Base-by-base conservation (phyloP, 2,888 invertebrate genomes). In the Vandiemenella viatica region DNA sequence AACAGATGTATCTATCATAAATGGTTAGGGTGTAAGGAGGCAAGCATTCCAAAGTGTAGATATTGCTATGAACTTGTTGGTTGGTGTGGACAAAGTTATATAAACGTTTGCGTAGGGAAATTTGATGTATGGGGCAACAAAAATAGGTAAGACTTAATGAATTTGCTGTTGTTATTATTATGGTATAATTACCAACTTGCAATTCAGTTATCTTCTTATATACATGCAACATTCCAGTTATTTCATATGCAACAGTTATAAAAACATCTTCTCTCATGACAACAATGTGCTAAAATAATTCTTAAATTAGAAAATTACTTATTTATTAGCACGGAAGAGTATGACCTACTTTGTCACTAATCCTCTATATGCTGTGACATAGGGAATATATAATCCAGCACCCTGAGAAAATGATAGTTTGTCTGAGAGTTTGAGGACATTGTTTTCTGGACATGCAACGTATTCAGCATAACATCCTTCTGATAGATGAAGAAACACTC, bases 281-380 rank as follows among this genome's bases (percentile, higher is more conserved):
- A 23, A 23, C 10, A 23, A 23, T 23, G 10, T 6, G 26, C n/a
- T n/a, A n/a, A n/a, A 23, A 23, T 23, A 23, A 8, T 23, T 8
- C 26, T 23, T 23, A 8, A 10, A 10, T 10, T 8, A 23, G 10
- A 10, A 23, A 23, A 23, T 23, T 23, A 23, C 26, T 8, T 23
- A 23, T 8, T 23, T n/a, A n/a, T 10, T 23, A 23, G 26, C 10
- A 23, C 7, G 26, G 26, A 23, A 23, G 6, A 10, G 26, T 23
- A 23, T 23, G 26, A 23, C 63, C 58, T 61, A 70, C 70, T 62
- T 64, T 37, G 62, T 56, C 48, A 69, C 59, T 5, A 75, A 57
- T 2, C 73, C 71, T 51, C 70, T 63, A 58, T 70, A 72, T 1
- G 74, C 74, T 13, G 74, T 73, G 59, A 70, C 70, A 59, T 71